Evolutionary conservation across 1,140 invertebrate species (phyloP), one percentile per base, ranked within the genome.

Genomic region (Telenomus remus): DNA sequence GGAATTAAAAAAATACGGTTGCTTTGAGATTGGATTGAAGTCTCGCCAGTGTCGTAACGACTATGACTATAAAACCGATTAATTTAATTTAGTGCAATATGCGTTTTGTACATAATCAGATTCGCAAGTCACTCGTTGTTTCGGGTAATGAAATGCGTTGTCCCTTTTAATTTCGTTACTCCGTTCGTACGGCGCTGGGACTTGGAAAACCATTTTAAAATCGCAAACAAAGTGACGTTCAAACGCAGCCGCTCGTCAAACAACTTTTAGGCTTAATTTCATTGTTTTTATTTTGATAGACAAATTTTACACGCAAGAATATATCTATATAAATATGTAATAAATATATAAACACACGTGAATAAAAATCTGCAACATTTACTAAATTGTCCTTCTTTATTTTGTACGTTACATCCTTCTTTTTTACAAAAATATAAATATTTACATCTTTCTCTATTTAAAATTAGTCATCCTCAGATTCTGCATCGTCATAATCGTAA

Each of bases 271-370:
- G 77, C 76, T 83, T 81, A 80, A 64, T 79, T 81, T 81, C 75
- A 79, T 81, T 81, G 77, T 80, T 86, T 82, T 87, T 84, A 85
- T 85, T 86, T 86, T 85, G 79, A 84, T 86, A 85, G 78, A 83
- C 74, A 78, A 81, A 85, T 84, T 86, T 85, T 84, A 85, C 80
- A 85, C 69, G 68, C 80, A 81, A 85, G 72, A 27, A 81, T 82
- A 85, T 84, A 84, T 79, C 79, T 84, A 83, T 82, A 85, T 81
- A 85, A 85, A 82, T 85, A 84, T 86, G 81, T 85, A 86, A 84
- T 83, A 86, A 84, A 83, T 82, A 84, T 83, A 85, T 83, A 84
- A 80, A 81, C 77, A 78, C 81, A 79, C 61, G 46, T 68, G 77
- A 85, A 86, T 85, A 85, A 84, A 85, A 84, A 79, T 82, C 79